phyloP scores from a whole-genome alignment of 1,140 invertebrate genomes.

The Oncopeltus fasciatus region DNA sequence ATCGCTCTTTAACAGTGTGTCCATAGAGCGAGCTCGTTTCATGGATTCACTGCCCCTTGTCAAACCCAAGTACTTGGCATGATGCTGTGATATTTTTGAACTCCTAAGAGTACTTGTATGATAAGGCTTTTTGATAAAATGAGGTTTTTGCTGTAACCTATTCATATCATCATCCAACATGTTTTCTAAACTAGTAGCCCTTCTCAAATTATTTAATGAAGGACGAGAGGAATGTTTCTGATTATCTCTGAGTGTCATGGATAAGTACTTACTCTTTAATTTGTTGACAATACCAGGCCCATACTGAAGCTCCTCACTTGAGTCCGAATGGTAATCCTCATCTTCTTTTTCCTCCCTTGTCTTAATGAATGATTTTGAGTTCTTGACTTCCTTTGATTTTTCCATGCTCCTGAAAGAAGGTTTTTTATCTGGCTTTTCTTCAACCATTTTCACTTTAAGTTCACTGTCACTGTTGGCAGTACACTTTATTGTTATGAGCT shows the following conservation, averaged over 20 bases:
- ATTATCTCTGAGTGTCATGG: constrained; percentile 55
- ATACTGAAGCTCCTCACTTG: constrained; percentile 68
- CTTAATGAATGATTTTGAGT: constrained; percentile 5
- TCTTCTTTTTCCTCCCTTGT: constrained; percentile 18
- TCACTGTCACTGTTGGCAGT: constrained; percentile 18
- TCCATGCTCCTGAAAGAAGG: constrained; percentile 9
- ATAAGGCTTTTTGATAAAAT: constrained; percentile 19
- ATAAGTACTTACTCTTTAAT: constrained; percentile 68
- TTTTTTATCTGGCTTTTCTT: constrained; percentile 18
- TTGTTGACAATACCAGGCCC: constrained; percentile 82
- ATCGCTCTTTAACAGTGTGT: constrained; percentile 53
- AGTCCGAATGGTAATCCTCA: constrained; percentile 32
- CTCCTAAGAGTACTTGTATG: constrained; percentile 3
- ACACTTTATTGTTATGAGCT: constrained; percentile 16
- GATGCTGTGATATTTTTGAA: constrained; percentile 19
- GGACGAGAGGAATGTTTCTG: constrained; percentile 40
- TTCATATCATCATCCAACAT: constrained; percentile 51
- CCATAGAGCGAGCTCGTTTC: constrained; percentile 71
- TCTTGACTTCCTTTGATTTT: constrained; percentile 24
- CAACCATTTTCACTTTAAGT: constrained; percentile 14
- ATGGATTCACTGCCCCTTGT: constrained; percentile 38
- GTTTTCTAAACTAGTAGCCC: constrained; percentile 73
- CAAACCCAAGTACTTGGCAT: constrained; percentile 20
- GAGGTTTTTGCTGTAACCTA: constrained; percentile 13
- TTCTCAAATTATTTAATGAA: constrained; percentile 46